Base-by-base conservation (phyloP, 2,113 vertebrate species). In the Sylvia atricapilla region DNA sequence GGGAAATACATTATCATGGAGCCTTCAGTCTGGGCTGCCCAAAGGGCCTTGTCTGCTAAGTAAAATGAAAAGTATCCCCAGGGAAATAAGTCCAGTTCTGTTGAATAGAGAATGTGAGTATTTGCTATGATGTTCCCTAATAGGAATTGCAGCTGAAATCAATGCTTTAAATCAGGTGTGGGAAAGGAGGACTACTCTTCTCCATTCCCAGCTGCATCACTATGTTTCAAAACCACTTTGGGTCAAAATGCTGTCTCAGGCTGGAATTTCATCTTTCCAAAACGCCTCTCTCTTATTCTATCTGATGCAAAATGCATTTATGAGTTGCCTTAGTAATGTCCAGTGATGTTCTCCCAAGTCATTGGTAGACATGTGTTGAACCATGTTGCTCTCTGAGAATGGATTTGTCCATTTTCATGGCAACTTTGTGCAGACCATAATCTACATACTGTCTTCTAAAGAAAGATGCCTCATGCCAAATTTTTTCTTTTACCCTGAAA, bases 331-430 rank as follows among this genome's bases (percentile, higher is more conserved):
- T 67, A 33, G 9, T 79, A 44, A 52, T 58, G 21, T 12, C 22
- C 31, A 49, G 20, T 28, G 55, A 46, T 10, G 15, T 41, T 64
- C 27, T 70, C 27, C 37, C 33, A 44, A 56, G 43, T 47, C 19
- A 23, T 43, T 47, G 50, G 10, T 47, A 66, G 37, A 27, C 9
- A 8, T 0, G 0, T 25, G 25, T 39, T 64, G 47, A 46, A 43
- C 19, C 18, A 27, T 1, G 1, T 15, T 70, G 47, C 64, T 90
- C 25, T n/a, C 9, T 72, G 47, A 58, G 87, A 92, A 47, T 6
- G 23, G 2, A 28, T 3, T 43, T 41, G 14, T 35, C 41, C 41
- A 41, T 58, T 81, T 46, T 7, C 44, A 62, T 21, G 10, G 15
- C 20, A 76, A 47, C 23, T 62, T 84, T 41, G 33, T 41, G 59